Percentiles rank a stretch among this genome's conserved stretches.
Evolutionary conservation across 2,797 vertebrate genomes (phyloP).

Genomic region (Gymnoscopelus braueri): DNA sequence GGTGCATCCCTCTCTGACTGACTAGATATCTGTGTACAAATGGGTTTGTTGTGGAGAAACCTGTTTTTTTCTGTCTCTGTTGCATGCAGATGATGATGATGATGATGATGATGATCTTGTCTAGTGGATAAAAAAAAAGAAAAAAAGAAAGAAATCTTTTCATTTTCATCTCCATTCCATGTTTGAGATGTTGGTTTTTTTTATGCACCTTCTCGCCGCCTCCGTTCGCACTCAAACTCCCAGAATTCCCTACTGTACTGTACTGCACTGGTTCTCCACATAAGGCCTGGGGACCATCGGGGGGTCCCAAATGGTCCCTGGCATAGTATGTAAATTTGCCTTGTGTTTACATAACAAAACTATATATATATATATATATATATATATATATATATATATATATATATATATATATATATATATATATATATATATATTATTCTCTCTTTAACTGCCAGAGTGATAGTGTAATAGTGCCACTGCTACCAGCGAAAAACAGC

Average conservation of each 20-base stretch:
- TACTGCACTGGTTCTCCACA: conserved; percentile 78
- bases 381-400: too few species aligned
- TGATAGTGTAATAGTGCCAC: too few species aligned
- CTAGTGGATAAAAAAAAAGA: conserved; percentile 68
- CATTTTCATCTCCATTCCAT: conserved; percentile 82
- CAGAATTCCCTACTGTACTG: conserved; percentile 23
- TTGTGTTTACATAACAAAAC: too few species aligned
- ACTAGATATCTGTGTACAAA: conserved; percentile 80
- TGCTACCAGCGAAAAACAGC: too few species aligned
- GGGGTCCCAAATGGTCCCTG: too few species aligned
- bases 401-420: too few species aligned
- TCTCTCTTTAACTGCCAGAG: too few species aligned
- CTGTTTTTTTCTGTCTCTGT: conserved; percentile 82
- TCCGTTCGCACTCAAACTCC: too few species aligned
- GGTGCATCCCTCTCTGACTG: conserved; percentile 12
- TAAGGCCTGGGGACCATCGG: too few species aligned
- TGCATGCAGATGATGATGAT: conserved; percentile 80
- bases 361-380: too few species aligned
- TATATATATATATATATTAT: too few species aligned
- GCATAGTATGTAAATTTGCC: too few species aligned
- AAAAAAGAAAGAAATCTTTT: conserved; percentile 68
- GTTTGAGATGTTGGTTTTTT: conserved; percentile 72
- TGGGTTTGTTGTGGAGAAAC: conserved; percentile 45
- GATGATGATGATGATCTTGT: conserved; percentile 59
- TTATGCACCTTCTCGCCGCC: conserved; percentile 41